A percentile compares a stretch with the other conserved stretches of the same genome.
Evolutionary conservation across 2,888 invertebrate genomes (phyloP).

Genomic region (Habroteleia sp.): DNA sequence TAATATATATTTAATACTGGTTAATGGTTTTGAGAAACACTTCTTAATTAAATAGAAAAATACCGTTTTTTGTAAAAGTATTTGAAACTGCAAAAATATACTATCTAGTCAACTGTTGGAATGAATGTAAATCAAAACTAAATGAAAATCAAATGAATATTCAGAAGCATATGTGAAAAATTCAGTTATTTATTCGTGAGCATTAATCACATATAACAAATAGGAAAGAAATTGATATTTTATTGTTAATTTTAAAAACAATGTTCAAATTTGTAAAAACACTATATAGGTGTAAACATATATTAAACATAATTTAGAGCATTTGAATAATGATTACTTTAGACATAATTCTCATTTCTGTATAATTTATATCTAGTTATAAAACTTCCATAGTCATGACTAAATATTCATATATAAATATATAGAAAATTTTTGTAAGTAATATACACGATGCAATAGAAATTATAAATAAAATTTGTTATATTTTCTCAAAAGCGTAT

Average conservation of each 20-base stretch:
- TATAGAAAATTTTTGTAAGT: constrained; percentile 9
- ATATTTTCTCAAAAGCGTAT: constrained; percentile 28
- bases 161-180: neutral
- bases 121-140: neutral
- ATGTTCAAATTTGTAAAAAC: neutral
- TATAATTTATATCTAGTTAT: neutral
- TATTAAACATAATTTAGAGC: too few relatives aligned
- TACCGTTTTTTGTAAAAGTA: too few relatives aligned
- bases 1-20: too few relatives aligned
- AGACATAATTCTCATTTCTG: neutral
- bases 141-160: neutral
- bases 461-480: constrained; percentile 22
- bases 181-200: neutral
- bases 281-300: neutral
- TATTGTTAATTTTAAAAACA: neutral
- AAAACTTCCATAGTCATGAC: constrained; percentile 1
- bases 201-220: neutral
- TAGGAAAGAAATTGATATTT: too few relatives aligned
- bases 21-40: too few relatives aligned
- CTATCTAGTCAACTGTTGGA: too few relatives aligned
- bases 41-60: too few relatives aligned
- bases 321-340: too few relatives aligned
- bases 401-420: constrained; percentile 5
- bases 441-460: constrained; percentile 18
- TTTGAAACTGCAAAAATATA: too few relatives aligned